A percentile compares a stretch with the other conserved stretches of the same genome.
Evolutionary conservation across 1,140 invertebrate species (phyloP).

Genomic region (Trachymyrmex cornetzi): DNA sequence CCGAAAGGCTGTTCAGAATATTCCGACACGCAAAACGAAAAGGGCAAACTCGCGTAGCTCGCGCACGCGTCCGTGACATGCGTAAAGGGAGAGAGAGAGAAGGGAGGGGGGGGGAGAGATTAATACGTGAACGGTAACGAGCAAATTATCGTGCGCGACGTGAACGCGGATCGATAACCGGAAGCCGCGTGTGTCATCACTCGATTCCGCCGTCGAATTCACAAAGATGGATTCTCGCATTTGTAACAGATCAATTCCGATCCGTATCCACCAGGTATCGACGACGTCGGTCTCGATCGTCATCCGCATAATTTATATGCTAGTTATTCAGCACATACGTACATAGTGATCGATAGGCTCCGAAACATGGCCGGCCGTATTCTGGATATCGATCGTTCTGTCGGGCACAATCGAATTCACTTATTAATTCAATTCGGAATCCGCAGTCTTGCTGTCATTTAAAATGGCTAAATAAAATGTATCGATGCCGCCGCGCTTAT

Average conservation of each 20-base stretch:
- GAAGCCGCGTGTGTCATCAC: conserved; percentile 26
- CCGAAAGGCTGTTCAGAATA: conserved; percentile 34
- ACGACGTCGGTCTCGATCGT: conserved; percentile 75
- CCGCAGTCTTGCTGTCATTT: conserved; percentile 47
- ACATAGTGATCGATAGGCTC: conserved; percentile 64
- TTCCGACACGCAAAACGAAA: conserved; percentile 53
- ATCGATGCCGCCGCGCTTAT: conserved; percentile 13
- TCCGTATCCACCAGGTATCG: background rate
- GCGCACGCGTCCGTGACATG: conserved; percentile 33
- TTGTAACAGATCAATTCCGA: background rate
- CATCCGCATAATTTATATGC: conserved; percentile 81
- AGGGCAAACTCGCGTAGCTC: conserved; percentile 23
- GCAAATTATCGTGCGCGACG: conserved; percentile 31
- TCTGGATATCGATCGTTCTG: conserved; percentile 52
- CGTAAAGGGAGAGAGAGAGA: conserved; percentile 19
- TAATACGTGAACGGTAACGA: conserved; percentile 53
- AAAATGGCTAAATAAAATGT: conserved; percentile 41
- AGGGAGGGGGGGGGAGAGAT: background rate
- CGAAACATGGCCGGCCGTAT: conserved; percentile 54
- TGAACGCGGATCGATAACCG: conserved; percentile 40
- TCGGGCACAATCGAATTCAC: conserved; percentile 62
- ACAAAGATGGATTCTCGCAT: conserved; percentile 28
- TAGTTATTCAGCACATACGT: conserved; percentile 61
- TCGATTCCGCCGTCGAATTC: conserved; percentile 39
- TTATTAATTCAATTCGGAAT: conserved; percentile 61